phyloP scores from a whole-genome alignment of 92 coral and sea anemone species.

The Diadumene lineata region DNA sequence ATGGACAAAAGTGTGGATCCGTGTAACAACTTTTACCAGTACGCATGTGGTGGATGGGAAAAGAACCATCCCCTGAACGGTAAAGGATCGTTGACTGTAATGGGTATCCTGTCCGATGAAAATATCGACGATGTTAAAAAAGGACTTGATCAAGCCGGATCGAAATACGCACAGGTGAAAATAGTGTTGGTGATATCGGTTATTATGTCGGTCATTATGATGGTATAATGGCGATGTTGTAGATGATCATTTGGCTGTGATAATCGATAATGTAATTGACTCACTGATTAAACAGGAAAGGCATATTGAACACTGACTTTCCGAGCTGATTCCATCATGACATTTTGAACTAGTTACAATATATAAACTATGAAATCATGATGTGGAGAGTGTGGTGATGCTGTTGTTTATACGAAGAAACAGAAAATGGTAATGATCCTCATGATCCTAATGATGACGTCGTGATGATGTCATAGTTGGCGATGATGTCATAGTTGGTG shows the following conservation, averaged over 20 bases:
- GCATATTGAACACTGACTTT: too few species aligned
- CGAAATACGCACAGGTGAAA: slow-evolving; percentile 44
- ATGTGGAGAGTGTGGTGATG: too few species aligned
- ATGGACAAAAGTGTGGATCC: slow-evolving; percentile 55
- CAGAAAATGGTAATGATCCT: too few species aligned
- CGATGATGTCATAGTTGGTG: too few species aligned
- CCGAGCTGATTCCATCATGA: too few species aligned
- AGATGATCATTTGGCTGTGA: not conserved
- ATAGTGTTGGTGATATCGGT: not conserved
- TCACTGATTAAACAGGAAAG: too few species aligned
- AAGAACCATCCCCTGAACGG: slow-evolving; percentile 28
- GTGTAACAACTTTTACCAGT: slow-evolving; percentile 59
- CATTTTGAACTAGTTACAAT: too few species aligned
- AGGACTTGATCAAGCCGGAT: slow-evolving; percentile 33
- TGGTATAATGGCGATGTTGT: not conserved
- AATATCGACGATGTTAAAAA: slow-evolving; percentile 32
- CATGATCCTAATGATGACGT: too few species aligned
- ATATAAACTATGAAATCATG: too few species aligned
- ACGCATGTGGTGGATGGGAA: slow-evolving; percentile 67
- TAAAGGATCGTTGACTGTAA: slow-evolving; percentile 13
- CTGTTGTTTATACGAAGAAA: too few species aligned
- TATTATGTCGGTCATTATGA: not conserved
- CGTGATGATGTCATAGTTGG: too few species aligned
- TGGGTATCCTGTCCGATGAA: not conserved
- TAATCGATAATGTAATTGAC: too few species aligned